Conservation (phyloP, 1,140 invertebrate genomes). For the Brachionus calyciflorus region DNA sequence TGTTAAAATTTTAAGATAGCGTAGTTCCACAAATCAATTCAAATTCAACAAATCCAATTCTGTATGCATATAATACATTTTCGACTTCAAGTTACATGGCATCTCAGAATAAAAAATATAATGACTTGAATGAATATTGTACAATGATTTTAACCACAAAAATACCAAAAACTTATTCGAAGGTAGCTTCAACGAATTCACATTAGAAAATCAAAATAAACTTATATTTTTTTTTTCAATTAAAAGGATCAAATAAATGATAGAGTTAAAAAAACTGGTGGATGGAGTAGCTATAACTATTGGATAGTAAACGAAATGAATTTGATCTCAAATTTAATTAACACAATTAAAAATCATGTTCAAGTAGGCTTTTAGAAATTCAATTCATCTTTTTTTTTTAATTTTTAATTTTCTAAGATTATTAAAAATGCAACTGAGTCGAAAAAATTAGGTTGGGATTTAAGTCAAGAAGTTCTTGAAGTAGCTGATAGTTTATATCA, state of each 20-base stretch:
- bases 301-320: conserved; percentile 59
- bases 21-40: conserved; percentile 25
- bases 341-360: conserved; percentile 55
- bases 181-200: neutral
- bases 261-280: conserved; percentile 57
- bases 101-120: conserved; percentile 56
- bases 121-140: conserved; percentile 59
- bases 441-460: conserved; percentile 54
- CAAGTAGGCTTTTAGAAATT: conserved; percentile 49
- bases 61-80: conserved; percentile 2
- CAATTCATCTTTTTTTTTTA: neutral
- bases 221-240: neutral
- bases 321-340: conserved; percentile 55
- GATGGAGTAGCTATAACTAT: conserved; percentile 54
- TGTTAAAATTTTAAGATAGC: neutral
- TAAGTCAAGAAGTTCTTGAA: conserved; percentile 53
- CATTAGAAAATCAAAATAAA: neutral
- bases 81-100: conserved; percentile 52
- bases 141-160: conserved; percentile 53
- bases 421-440: conserved; percentile 57
- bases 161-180: conserved; percentile 54
- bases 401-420: conserved; percentile 49
- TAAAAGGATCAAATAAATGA: conserved; percentile 57
- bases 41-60: neutral
- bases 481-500: conserved; percentile 59